phyloP scores from a whole-genome alignment of 2,113 vertebrate genomes.

The Sapajus apella region DNA sequence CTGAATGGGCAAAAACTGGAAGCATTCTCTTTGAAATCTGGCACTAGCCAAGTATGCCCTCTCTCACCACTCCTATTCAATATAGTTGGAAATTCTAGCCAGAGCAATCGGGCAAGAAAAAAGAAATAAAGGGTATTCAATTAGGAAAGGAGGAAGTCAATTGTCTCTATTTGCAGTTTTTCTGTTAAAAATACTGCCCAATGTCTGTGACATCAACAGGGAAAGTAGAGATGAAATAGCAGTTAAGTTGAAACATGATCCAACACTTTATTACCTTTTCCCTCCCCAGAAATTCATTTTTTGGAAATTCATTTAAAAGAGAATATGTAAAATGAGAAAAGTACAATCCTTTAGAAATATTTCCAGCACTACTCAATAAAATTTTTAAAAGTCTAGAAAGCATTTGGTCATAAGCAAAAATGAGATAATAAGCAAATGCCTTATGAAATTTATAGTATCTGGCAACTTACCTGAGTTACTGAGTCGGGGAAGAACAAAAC shows the following conservation, averaged over 20 bases:
- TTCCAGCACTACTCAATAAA: not conserved
- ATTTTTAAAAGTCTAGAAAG: not conserved
- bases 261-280: not conserved
- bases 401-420: not conserved
- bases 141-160: too few species aligned
- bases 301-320: not conserved
- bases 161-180: not conserved
- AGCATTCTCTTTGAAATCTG: too few species aligned
- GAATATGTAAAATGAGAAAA: not conserved
- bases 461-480: not conserved
- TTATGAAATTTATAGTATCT: not conserved
- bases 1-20: too few species aligned
- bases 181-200: not conserved
- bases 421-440: not conserved
- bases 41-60: too few species aligned
- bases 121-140: too few species aligned
- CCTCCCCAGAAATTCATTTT: not conserved
- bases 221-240: not conserved
- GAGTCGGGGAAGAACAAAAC: not conserved
- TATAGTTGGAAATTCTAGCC: too few species aligned
- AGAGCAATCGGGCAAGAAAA: too few species aligned
- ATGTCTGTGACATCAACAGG: not conserved
- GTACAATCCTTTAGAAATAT: not conserved
- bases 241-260: not conserved
- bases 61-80: too few species aligned